These are phyloP conservation scores for Enteromius anoplus DNA, from an alignment of 2,797 vertebrate species.

Conservation along the genomic window DNA sequence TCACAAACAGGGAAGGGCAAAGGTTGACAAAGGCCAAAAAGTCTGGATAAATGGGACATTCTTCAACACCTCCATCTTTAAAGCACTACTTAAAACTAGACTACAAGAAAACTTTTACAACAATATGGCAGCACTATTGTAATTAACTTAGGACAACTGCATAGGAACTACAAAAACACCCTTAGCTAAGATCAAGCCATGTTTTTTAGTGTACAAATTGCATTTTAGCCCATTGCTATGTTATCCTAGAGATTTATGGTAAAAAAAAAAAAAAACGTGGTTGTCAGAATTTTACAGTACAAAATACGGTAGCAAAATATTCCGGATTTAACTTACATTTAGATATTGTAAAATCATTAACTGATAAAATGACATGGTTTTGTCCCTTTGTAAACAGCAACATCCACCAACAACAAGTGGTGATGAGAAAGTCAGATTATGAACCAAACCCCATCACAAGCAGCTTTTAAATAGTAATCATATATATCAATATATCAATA, in stretches of 20 bases:
- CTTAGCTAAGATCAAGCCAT: neutral
- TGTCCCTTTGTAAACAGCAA: neutral
- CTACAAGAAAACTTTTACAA: neutral
- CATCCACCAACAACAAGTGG: neutral
- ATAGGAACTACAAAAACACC: neutral
- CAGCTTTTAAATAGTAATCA: neutral
- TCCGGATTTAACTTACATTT: neutral
- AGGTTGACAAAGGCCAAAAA: constrained; percentile 27
- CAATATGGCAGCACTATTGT: neutral
- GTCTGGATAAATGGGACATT: neutral
- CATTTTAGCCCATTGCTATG: neutral
- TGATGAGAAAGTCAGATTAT: neutral
- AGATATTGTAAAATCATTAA: neutral
- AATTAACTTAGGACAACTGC: neutral
- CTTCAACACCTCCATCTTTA: constrained; percentile 1
- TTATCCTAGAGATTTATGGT: neutral
- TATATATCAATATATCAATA: too few species aligned
- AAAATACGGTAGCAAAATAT: neutral
- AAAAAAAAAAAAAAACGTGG: neutral
- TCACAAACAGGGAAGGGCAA: constrained; percentile 19
- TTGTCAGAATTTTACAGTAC: neutral
- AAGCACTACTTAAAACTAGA: neutral
- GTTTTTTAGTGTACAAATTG: neutral
- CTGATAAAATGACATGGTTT: neutral
- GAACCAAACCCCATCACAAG: neutral